These are phyloP conservation scores for Drosophila falleni DNA, from an alignment of 2,888 invertebrate genomes.

Conservation along the genomic window DNA sequence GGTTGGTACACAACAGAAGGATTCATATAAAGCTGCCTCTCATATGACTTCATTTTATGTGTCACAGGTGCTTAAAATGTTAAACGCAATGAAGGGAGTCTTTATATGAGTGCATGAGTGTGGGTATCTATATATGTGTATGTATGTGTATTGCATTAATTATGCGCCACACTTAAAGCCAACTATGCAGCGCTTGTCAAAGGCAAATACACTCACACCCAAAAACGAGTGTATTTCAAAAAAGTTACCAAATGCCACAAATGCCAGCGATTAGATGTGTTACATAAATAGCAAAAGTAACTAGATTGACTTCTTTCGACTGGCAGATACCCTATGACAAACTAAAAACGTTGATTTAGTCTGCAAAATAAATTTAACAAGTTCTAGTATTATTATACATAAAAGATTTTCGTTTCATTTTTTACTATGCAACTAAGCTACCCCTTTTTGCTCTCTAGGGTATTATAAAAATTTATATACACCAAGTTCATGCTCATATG, in stretches of 20 bases:
- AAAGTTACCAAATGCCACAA: conserved; percentile 51
- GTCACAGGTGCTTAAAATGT: conserved; percentile 67
- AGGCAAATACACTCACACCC: conserved; percentile 24
- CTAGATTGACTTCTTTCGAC: neutral
- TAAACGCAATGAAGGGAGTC: conserved; percentile 17
- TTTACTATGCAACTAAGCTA: neutral
- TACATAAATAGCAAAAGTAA: conserved; percentile 29
- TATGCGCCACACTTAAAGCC: conserved; percentile 57
- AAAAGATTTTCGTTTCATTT: neutral
- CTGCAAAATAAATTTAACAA: neutral
- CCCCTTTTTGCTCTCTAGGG: conserved; percentile 3
- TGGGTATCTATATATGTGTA: conserved; percentile 4
- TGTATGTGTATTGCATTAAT: conserved; percentile 63
- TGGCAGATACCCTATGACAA: neutral
- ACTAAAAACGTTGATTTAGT: no score
- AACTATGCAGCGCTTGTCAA: conserved; percentile 50
- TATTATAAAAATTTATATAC: conserved; percentile 8
- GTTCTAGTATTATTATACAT: neutral
- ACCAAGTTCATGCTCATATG: conserved; percentile 29
- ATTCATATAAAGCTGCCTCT: conserved; percentile 33
- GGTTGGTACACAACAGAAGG: conserved; percentile 36
- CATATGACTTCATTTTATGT: conserved; percentile 65
- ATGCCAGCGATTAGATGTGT: conserved; percentile 70
- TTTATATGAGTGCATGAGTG: conserved; percentile 4
- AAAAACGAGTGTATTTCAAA: conserved; percentile 12